phyloP scores from a whole-genome alignment of 64 coral and sea anemone species.

The Hydrozoanthus tunicans region DNA sequence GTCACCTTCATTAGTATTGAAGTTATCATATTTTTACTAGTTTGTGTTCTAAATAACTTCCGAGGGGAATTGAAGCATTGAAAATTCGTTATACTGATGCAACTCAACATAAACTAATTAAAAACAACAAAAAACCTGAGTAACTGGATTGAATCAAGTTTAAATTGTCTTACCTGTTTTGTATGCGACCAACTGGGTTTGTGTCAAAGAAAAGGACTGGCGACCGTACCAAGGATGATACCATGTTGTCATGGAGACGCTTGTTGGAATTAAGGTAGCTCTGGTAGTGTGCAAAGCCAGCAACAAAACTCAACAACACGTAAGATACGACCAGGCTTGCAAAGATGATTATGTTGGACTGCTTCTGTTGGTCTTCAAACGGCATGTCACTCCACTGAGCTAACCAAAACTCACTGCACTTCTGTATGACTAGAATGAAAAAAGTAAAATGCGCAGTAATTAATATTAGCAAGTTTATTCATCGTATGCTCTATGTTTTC shows the following conservation, averaged over 20 bases:
- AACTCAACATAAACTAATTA: not conserved
- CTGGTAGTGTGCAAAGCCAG: constrained; percentile 10
- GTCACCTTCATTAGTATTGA: too few species aligned
- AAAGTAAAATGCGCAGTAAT: too few species aligned
- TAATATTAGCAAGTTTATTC: too few species aligned
- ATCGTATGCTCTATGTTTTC: too few species aligned
- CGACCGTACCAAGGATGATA: constrained; percentile 38
- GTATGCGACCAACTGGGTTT: constrained; percentile 21
- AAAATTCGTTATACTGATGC: not conserved
- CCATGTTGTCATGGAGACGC: constrained; percentile 56
- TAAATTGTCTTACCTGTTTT: constrained; percentile 6
- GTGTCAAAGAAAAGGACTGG: constrained; percentile 56
- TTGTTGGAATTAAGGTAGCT: constrained; percentile 53
- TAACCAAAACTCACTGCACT: constrained; percentile 45
- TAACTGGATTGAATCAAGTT: not conserved
- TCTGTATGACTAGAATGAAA: constrained; percentile 46
- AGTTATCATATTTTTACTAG: too few species aligned
- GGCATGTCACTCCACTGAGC: constrained; percentile 61
- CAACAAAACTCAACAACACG: constrained; percentile 43
- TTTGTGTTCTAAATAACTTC: too few species aligned
- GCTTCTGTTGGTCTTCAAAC: constrained; percentile 36
- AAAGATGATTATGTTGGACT: constrained; percentile 25
- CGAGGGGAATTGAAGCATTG: too few species aligned
- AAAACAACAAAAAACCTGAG: too few species aligned
- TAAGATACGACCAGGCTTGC: constrained; percentile 43